phyloP scores from a whole-genome alignment of 2,797 vertebrate genomes.

The Gymnodraco acuticeps region DNA sequence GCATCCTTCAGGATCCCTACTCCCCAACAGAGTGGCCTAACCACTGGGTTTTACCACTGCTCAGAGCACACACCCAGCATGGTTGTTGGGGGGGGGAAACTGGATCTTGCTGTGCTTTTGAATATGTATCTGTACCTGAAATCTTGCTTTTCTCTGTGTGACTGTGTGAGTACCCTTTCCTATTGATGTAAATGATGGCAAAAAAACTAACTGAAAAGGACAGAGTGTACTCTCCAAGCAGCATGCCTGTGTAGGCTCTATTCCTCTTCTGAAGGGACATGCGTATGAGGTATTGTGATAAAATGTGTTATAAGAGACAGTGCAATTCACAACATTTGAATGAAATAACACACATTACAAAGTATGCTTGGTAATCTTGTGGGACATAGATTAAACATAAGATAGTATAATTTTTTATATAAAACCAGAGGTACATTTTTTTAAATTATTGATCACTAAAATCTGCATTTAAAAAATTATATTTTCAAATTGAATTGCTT shows the following conservation, averaged over 20 bases:
- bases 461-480: not conserved
- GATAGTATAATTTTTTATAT: no score
- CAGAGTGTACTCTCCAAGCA: not conserved
- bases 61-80: conserved; percentile 37
- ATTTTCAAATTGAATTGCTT: no score
- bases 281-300: not conserved
- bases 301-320: not conserved
- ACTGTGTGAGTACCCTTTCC: conserved; percentile 29
- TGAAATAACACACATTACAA: not conserved
- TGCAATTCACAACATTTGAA: not conserved
- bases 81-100: conserved; percentile 27
- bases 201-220: conserved; percentile 18
- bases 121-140: conserved; percentile 42
- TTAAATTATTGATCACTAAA: not conserved
- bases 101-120: conserved; percentile 44
- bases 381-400: not conserved
- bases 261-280: not conserved
- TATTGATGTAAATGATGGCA: conserved; percentile 24
- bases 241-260: not conserved
- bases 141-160: conserved; percentile 39
- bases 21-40: conserved; percentile 33
- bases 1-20: conserved; percentile 12
- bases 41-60: conserved; percentile 27
- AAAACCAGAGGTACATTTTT: not conserved
- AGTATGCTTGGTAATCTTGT: not conserved